These are phyloP conservation scores for Teleogryllus oceanicus DNA, from an alignment of 2,888 invertebrate genomes.

Conservation along the genomic window DNA sequence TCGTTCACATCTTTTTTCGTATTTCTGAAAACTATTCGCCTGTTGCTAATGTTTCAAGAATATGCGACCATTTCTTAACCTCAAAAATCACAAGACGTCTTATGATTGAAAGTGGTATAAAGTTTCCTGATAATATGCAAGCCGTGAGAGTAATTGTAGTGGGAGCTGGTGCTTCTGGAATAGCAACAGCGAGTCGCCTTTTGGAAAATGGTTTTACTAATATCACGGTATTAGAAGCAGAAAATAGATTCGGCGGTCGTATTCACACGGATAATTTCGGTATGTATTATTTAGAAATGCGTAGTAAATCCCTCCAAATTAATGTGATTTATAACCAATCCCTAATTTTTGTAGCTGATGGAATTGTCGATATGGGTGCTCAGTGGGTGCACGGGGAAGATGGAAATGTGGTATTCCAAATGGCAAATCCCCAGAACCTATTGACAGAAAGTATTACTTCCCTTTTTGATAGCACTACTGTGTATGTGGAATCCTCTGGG, in stretches of 20 bases:
- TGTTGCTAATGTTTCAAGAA: too few relatives aligned
- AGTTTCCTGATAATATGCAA: too few relatives aligned
- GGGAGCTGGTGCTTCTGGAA: constrained; percentile 59
- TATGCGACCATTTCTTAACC: too few relatives aligned
- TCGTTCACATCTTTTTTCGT: too few relatives aligned
- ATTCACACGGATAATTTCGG: constrained; percentile 51
- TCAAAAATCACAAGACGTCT: too few relatives aligned
- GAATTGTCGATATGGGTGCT: constrained; percentile 67
- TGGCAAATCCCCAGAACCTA: constrained; percentile 39
- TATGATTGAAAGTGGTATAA: too few relatives aligned
- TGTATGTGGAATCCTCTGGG: constrained; percentile 30
- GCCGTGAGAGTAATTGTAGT: constrained; percentile 49
- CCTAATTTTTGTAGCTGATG: constrained; percentile 43
- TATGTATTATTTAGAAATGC: constrained; percentile 39
- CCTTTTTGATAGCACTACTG: constrained; percentile 35
- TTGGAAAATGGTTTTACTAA: constrained; percentile 49
- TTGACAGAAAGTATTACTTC: constrained; percentile 30
- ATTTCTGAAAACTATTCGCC: too few relatives aligned
- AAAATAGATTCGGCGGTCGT: constrained; percentile 62
- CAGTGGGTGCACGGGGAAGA: constrained; percentile 77
- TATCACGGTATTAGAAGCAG: constrained; percentile 60
- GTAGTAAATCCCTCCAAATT: background rate
- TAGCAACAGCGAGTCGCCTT: constrained; percentile 54
- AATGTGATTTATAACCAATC: too few relatives aligned
- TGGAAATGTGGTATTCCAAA: constrained; percentile 51